Evolutionary conservation across 1,140 invertebrate species (phyloP).

Genomic region (Drosophila prosaltans): DNA sequence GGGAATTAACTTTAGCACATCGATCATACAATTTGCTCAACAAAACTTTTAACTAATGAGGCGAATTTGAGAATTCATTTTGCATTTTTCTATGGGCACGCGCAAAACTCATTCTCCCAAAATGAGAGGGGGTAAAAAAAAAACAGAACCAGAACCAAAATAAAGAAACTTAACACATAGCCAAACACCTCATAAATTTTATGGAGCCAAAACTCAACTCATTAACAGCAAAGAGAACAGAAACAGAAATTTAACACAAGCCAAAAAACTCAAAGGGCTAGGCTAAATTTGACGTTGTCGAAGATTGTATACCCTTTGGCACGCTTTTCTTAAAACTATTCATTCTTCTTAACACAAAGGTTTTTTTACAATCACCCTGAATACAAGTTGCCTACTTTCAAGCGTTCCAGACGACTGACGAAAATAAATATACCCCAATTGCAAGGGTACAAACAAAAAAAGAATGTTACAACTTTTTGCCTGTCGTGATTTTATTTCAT

Average conservation of each 20-base stretch:
- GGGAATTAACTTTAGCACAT: constrained; percentile 52
- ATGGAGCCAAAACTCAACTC: constrained; percentile 57
- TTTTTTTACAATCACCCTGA: background rate
- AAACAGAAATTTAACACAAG: constrained; percentile 32
- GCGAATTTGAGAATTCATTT: constrained; percentile 24
- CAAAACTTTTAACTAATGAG: constrained; percentile 57
- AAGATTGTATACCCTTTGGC: background rate
- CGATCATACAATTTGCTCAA: constrained; percentile 73
- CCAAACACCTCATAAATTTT: constrained; percentile 79
- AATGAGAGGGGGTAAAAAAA: constrained; percentile 3
- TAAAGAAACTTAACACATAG: constrained; percentile 67
- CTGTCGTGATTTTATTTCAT: constrained; percentile 39
- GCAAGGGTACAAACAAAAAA: constrained; percentile 7
- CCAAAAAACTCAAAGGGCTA: constrained; percentile 25
- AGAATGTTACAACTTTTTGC: constrained; percentile 43
- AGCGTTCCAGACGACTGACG: background rate
- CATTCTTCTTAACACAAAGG: no score
- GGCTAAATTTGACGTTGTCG: background rate
- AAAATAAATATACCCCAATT: background rate
- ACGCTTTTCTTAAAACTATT: background rate
- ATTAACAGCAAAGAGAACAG: constrained; percentile 53
- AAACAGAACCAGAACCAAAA: constrained; percentile 19
- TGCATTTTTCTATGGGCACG: constrained; percentile 52
- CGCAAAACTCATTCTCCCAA: constrained; percentile 30
- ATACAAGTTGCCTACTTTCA: background rate